These are phyloP conservation scores for Sinella curviseta DNA, from an alignment of 1,140 invertebrate species.

Conservation along the genomic window DNA sequence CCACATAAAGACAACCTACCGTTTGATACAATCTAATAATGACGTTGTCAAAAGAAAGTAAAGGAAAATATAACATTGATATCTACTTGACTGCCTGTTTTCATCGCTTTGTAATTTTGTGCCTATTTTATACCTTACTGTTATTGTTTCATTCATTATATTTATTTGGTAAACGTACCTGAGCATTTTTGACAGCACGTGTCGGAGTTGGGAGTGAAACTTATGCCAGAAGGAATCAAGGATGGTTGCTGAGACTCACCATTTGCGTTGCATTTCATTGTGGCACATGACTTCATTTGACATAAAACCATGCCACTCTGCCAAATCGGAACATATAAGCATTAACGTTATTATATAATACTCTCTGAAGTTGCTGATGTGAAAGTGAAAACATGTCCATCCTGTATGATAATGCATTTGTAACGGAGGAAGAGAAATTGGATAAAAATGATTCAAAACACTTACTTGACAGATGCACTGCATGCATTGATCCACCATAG, in stretches of 20 bases:
- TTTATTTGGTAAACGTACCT: slow-evolving; percentile 24
- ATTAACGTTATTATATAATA: background rate
- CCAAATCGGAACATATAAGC: slow-evolving; percentile 4
- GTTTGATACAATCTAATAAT: too few species aligned
- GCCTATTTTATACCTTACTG: background rate
- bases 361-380: background rate
- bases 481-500: slow-evolving; percentile 50
- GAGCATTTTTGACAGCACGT: slow-evolving; percentile 40
- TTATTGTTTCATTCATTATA: background rate
- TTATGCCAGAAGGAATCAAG: background rate
- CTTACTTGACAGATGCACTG: slow-evolving; percentile 51
- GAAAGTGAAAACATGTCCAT: too few species aligned
- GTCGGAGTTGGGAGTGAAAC: slow-evolving; percentile 17
- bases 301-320: slow-evolving; percentile 49
- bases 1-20: too few species aligned
- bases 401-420: too few species aligned
- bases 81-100: too few species aligned
- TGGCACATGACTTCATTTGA: slow-evolving; percentile 38
- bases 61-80: too few species aligned
- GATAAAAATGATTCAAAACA: background rate
- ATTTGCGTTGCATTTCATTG: slow-evolving; percentile 35
- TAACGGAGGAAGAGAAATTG: too few species aligned
- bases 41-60: too few species aligned
- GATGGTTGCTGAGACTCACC: background rate
- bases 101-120: background rate